phyloP scores from a whole-genome alignment of 2,888 invertebrate genomes.

The Stenodera caucasica region DNA sequence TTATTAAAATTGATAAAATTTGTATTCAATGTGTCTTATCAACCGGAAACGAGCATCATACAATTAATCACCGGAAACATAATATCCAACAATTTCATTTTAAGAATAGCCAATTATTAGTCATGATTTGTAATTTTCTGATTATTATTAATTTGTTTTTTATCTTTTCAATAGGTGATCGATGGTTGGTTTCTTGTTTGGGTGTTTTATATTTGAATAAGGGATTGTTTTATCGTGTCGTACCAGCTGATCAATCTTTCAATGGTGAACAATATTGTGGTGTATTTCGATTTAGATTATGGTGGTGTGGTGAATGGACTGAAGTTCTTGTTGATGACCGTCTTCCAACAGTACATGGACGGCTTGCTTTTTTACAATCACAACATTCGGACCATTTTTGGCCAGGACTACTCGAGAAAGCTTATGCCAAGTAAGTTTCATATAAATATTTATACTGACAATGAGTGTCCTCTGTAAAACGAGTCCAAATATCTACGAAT shows the following conservation, averaged over 20 bases:
- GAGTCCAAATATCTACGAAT: too few species aligned
- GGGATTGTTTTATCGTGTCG: constrained; percentile 87
- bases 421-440: constrained; percentile 80
- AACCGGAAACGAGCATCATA: not conserved
- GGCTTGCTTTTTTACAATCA: constrained; percentile 83
- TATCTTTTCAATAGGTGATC: constrained; percentile 68
- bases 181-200: constrained; percentile 87
- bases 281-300: constrained; percentile 84
- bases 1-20: not conserved
- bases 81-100: not conserved
- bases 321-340: constrained; percentile 89
- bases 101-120: not conserved
- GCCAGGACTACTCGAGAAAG: constrained; percentile 89
- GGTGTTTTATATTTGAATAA: constrained; percentile 83
- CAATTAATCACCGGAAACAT: constrained; percentile 2
- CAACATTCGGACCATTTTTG: constrained; percentile 81
- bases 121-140: not conserved
- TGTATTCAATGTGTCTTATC: not conserved
- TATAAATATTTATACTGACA: too few species aligned
- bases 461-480: too few species aligned
- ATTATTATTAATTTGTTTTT: not conserved
- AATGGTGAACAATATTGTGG: constrained; percentile 71
- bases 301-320: constrained; percentile 95
- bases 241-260: constrained; percentile 87
- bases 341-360: constrained; percentile 83